Evolutionary conservation across 2,113 vertebrate species (phyloP).

Genomic region (Heterotilapia buettikoferi): DNA sequence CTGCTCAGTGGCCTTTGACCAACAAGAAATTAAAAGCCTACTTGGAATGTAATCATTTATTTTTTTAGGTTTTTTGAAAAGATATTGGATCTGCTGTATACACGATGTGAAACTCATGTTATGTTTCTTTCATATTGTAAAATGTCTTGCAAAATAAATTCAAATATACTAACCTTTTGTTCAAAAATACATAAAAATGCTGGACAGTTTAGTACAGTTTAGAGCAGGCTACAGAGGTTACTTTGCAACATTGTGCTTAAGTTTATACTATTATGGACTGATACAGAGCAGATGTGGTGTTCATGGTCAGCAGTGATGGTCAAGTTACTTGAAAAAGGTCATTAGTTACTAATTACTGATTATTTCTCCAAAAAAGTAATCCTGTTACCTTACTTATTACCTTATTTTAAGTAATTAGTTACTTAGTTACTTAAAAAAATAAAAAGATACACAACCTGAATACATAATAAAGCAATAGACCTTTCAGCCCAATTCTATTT

Average conservation of each 20-base stretch:
- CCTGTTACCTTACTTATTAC: not conserved
- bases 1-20: not conserved
- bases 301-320: not conserved
- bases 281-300: not conserved
- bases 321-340: not conserved
- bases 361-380: not conserved
- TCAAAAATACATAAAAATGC: not conserved
- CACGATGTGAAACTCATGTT: not conserved
- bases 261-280: not conserved
- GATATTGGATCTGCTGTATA: not conserved
- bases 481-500: not conserved
- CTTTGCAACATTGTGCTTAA: not conserved
- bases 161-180: not conserved
- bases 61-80: not conserved
- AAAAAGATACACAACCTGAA: not conserved
- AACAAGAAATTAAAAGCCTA: not conserved
- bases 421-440: not conserved
- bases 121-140: not conserved
- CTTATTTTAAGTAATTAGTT: not conserved
- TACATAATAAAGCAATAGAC: not conserved
- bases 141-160: not conserved
- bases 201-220: not conserved
- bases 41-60: not conserved
- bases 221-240: not conserved
- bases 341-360: not conserved